Evolutionary conservation across 2,797 vertebrate genomes (phyloP).

Genomic region (Novumbra hubbsi): DNA sequence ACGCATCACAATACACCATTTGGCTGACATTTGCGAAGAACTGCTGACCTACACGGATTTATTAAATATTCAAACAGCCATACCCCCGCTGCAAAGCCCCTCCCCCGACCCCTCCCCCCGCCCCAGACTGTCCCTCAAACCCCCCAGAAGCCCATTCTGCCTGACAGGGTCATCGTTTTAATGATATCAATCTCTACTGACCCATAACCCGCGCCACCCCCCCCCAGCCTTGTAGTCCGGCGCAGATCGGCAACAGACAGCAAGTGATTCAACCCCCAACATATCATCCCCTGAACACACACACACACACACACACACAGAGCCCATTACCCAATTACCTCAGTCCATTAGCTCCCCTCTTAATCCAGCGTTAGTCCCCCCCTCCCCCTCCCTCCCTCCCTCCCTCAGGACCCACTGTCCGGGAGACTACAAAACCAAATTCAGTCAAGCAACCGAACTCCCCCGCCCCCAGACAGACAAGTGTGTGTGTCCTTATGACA

Average conservation of each 20-base stretch:
- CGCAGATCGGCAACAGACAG: neutral
- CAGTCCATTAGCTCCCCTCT: constrained; percentile 11
- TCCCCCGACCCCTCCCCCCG: constrained; percentile 1
- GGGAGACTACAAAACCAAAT: neutral
- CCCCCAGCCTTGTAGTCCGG: neutral
- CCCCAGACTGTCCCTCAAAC: constrained; percentile 18
- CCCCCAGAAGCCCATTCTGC: constrained; percentile 44
- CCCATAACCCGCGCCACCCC: neutral
- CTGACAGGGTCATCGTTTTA: constrained; percentile 61
- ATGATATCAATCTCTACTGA: constrained; percentile 55
- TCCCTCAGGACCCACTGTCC: too few species aligned
- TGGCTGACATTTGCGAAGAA: constrained; percentile 54
- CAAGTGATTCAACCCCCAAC: constrained; percentile 4
- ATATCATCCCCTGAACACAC: neutral
- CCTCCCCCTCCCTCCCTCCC: neutral
- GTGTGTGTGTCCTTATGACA: too few species aligned
- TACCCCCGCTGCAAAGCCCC: neutral
- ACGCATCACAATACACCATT: constrained; percentile 42
- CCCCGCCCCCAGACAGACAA: neutral
- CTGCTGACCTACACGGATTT: constrained; percentile 64
- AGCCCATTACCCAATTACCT: constrained; percentile 15
- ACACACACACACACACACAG: neutral
- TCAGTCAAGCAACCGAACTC: neutral
- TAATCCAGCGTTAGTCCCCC: neutral
- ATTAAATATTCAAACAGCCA: constrained; percentile 48